phyloP scores from a whole-genome alignment of 2,113 vertebrate genomes.

The Lota lota region DNA sequence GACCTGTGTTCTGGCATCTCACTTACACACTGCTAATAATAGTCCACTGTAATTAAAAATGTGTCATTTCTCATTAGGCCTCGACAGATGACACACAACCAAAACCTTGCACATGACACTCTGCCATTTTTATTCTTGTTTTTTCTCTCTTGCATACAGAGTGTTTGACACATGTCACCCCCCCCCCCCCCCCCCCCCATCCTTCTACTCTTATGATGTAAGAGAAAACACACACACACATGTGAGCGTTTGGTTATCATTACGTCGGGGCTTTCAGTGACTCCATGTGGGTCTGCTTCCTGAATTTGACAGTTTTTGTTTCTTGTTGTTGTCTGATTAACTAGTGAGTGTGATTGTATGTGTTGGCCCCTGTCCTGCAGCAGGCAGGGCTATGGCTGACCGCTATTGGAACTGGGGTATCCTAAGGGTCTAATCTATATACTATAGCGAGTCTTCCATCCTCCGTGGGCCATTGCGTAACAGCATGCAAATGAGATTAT shows the following conservation, averaged over 20 bases:
- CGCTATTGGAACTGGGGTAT: slow-evolving; percentile 42
- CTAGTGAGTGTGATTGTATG: too few species aligned
- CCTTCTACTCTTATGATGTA: not conserved
- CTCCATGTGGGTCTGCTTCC: too few species aligned
- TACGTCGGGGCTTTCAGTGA: too few species aligned
- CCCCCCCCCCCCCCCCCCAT: slow-evolving; percentile 15
- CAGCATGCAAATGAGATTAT: slow-evolving; percentile 25
- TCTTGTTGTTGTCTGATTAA: too few species aligned
- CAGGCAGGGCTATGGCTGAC: slow-evolving; percentile 8
- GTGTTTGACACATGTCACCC: too few species aligned
- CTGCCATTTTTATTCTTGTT: not conserved
- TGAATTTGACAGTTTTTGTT: too few species aligned
- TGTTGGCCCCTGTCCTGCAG: too few species aligned
- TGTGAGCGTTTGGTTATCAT: too few species aligned
- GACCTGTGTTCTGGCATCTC: slow-evolving; percentile 44
- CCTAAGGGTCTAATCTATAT: slow-evolving; percentile 51
- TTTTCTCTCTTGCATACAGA: slow-evolving; percentile 1
- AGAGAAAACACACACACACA: too few species aligned
- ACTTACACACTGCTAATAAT: slow-evolving; percentile 62
- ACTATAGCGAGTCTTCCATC: slow-evolving; percentile 11
- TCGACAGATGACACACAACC: slow-evolving; percentile 48
- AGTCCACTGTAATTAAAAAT: slow-evolving; percentile 66
- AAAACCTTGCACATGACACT: slow-evolving; percentile 42
- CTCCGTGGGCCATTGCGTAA: slow-evolving; percentile 41
- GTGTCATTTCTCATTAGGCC: slow-evolving; percentile 68